Conservation (phyloP, 2,888 invertebrate genomes). For the Rhodophaea formosa region DNA sequence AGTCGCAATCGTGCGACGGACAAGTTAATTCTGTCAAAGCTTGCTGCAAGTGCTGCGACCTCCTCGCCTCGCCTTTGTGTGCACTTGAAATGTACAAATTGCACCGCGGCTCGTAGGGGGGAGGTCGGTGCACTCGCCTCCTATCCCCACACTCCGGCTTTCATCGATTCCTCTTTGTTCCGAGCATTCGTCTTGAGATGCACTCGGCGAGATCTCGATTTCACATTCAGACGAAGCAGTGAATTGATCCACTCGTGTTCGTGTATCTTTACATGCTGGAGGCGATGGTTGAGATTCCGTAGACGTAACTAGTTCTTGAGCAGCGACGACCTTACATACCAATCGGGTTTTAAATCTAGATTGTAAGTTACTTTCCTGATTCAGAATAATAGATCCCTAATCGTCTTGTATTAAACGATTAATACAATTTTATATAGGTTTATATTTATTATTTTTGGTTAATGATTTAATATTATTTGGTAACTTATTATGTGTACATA, state of each 20-base stretch:
- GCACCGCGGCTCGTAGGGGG: constrained; percentile 70
- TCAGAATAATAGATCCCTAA: not conserved
- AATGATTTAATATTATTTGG: too few species aligned
- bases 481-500: too few species aligned
- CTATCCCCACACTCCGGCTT: constrained; percentile 60
- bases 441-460: too few species aligned
- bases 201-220: constrained; percentile 70
- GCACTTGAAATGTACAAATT: constrained; percentile 82
- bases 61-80: constrained; percentile 77
- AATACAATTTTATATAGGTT: not conserved
- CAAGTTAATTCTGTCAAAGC: constrained; percentile 81
- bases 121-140: constrained; percentile 71
- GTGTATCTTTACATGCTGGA: constrained; percentile 37
- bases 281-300: constrained; percentile 35
- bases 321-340: constrained; percentile 30
- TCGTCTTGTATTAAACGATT: not conserved
- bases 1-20: constrained; percentile 63
- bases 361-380: constrained; percentile 20
- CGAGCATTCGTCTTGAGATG: constrained; percentile 76
- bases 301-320: constrained; percentile 40
- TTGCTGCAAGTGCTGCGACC: constrained; percentile 56
- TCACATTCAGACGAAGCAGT: constrained; percentile 59
- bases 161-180: constrained; percentile 79
- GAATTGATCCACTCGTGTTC: constrained; percentile 47
- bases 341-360: constrained; percentile 30